Evolutionary conservation across 2,797 vertebrate genomes (phyloP).

Genomic region (Gorsachius magnificus): DNA sequence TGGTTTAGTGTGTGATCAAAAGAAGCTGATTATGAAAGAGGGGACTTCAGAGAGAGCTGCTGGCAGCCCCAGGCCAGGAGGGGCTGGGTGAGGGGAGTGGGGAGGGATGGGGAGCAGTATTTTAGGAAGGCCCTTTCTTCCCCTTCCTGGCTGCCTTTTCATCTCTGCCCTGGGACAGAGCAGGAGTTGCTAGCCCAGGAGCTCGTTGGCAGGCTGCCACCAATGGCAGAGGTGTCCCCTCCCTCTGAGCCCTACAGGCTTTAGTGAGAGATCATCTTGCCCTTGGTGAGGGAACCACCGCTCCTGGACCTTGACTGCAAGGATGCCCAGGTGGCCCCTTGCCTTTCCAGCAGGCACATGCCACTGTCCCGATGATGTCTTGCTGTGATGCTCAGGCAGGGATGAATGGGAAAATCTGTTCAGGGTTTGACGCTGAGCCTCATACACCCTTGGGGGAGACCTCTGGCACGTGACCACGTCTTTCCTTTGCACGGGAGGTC

Average conservation of each 20-base stretch:
- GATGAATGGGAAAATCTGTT: background rate
- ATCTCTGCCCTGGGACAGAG: background rate
- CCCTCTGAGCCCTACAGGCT: background rate
- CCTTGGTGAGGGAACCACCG: background rate
- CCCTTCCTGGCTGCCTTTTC: background rate
- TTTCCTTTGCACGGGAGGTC: background rate
- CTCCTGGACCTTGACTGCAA: background rate
- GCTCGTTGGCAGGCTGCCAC: background rate
- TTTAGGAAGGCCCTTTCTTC: background rate
- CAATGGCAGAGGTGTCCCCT: background rate
- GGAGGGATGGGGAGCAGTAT: background rate
- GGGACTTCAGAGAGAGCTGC: slow-evolving; percentile 18
- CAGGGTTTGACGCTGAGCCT: background rate
- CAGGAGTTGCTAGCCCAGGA: background rate
- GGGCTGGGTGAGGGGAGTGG: background rate
- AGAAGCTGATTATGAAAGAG: background rate
- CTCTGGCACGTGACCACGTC: rapidly evolving
- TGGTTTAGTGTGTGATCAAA: slow-evolving; percentile 27
- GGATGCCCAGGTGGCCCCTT: background rate
- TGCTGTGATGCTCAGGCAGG: background rate
- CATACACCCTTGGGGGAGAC: background rate
- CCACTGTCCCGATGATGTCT: background rate
- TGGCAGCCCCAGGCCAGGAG: background rate
- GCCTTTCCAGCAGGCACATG: background rate
- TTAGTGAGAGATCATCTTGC: background rate